phyloP scores from a whole-genome alignment of 2,113 vertebrate genomes.

The Hippotragus niger region DNA sequence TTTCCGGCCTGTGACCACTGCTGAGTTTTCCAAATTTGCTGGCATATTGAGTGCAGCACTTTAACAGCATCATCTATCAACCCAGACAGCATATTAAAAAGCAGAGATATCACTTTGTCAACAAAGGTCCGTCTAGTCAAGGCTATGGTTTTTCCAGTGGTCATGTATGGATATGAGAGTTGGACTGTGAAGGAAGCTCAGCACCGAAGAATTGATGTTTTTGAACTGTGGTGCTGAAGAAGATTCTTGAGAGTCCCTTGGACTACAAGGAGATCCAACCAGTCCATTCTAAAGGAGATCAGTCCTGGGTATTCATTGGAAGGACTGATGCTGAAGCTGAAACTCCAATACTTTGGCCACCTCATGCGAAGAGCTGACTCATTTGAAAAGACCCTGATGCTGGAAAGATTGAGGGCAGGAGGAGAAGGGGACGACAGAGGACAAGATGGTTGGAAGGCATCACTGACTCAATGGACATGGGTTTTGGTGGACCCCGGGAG shows the following conservation, averaged over 20 bases:
- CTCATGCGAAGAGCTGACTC: neutral
- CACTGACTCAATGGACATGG: neutral
- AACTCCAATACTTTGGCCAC: neutral
- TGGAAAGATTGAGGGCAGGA: neutral
- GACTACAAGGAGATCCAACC: neutral
- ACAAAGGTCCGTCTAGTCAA: neutral
- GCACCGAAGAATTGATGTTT: accelerated
- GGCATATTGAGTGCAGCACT: neutral
- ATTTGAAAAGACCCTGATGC: neutral
- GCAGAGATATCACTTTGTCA: neutral
- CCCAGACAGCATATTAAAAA: neutral
- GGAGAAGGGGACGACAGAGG: neutral
- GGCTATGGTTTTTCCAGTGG: neutral
- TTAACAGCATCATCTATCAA: neutral
- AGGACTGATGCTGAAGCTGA: neutral
- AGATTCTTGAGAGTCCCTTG: neutral
- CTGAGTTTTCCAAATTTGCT: neutral
- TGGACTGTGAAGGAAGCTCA: neutral
- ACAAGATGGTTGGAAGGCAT: neutral
- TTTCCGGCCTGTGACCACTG: neutral
- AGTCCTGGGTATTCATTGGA: neutral
- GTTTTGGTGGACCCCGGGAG: neutral
- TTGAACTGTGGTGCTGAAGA: neutral
- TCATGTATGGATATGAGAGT: neutral
- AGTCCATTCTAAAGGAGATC: neutral